A percentile compares a stretch with the other conserved stretches of the same genome.
phyloP scores from a whole-genome alignment of 2,113 vertebrate species.

The Carassius carassius region DNA sequence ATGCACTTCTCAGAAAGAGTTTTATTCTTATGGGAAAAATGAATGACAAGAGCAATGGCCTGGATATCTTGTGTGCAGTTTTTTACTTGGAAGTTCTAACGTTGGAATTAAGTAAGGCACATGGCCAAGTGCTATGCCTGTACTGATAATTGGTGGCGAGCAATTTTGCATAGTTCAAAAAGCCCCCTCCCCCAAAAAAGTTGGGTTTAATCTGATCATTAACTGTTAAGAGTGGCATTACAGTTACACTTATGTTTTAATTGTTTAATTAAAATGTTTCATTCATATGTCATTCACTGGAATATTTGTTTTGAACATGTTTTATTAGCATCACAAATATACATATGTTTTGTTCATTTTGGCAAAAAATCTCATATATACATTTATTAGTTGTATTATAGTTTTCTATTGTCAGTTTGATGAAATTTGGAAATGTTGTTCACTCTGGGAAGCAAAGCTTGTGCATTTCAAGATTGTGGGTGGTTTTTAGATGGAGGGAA shows the following conservation, averaged over 20 bases:
- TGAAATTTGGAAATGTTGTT: not conserved
- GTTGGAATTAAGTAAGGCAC: slow-evolving; percentile 34
- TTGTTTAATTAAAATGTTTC: not conserved
- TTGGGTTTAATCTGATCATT: not conserved
- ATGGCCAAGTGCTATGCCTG: not conserved
- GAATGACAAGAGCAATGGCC: not conserved
- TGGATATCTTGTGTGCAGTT: slow-evolving; percentile 35
- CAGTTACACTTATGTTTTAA: not conserved
- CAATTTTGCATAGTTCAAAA: not conserved
- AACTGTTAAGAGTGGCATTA: not conserved
- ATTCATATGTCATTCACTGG: slow-evolving; percentile 10
- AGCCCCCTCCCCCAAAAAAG: not conserved
- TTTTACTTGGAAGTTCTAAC: slow-evolving; percentile 40
- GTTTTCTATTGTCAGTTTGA: slow-evolving; percentile 18
- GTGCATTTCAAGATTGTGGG: not conserved
- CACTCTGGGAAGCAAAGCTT: not conserved
- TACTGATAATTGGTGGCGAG: slow-evolving; percentile 16
- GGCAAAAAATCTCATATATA: slow-evolving; percentile 27
- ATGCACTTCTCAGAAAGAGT: slow-evolving; percentile 68
- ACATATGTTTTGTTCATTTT: slow-evolving; percentile 5
- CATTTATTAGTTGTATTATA: slow-evolving; percentile 22
- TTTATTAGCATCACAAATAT: not conserved
- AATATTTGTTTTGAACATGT: not conserved
- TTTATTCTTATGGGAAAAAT: slow-evolving; percentile 55
- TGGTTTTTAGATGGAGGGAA: slow-evolving; percentile 34